Evolutionary conservation across 2,888 invertebrate genomes (phyloP), one percentile per base, ranked within the genome.

Genomic region (Caprella mutica): DNA sequence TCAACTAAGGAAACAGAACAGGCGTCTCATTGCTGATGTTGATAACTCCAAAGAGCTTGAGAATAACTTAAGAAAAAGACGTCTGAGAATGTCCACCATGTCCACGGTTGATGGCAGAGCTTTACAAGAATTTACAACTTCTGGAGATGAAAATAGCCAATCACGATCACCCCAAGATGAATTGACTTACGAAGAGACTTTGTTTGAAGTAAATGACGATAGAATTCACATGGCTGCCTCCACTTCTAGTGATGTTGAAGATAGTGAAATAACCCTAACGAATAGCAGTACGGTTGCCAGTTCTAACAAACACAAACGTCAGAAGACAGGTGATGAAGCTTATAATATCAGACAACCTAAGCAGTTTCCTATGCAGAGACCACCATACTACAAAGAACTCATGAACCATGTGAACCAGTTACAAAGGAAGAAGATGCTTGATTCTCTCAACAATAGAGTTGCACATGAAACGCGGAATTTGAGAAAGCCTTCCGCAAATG

Each of bases 151-250:
- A 3, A 27, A 57, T 14, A n/a, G 42, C 2, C 38, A 53, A 46
- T 29, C 53, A n/a, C 54, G 56, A 12, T 53, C 56, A 21, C 60
- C 60, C 3, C 55, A 55, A 33, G 61, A 61, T 26, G 61, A 61
- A 21, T 51, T 61, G 8, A 61, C 61, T 23, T 61, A 58, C 38
- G 61, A 61, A 44, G 61, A 61, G 39, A 61, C 61, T 1, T 52
- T 61, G 5, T 61, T 61, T 27, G 58, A 58, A 35, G 51, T 58
- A 8, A 42, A 53, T 14, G 42, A 40, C 9, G 60, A 56, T 46
- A 35, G 54, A 5, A 39, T 42, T 3, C 29, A 44, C 5, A 14
- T 39, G n/a, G 30, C 35, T 12, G 17, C 52, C n/a, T 19, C 12
- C 24, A 17, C 52, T 8, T 27, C 39, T 12, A 23, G 6, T 3